phyloP scores from a whole-genome alignment of 1,140 invertebrate species.

The Hermetia illucens region DNA sequence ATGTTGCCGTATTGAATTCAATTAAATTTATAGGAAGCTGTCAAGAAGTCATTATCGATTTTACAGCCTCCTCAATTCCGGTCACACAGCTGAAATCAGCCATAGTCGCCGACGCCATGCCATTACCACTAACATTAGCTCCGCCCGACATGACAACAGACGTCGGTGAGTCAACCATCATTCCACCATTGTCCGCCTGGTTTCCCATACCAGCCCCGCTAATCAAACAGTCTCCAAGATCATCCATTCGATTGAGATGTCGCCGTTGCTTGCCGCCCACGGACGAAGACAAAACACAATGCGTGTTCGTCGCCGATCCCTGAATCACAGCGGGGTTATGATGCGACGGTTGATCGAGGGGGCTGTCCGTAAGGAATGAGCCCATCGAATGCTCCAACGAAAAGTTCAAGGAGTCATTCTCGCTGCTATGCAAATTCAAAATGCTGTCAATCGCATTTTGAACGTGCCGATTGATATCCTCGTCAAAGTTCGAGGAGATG shows the following conservation, averaged over 20 bases:
- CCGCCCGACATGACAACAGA: constrained; percentile 1
- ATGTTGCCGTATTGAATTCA: constrained; percentile 25
- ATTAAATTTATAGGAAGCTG: constrained; percentile 13
- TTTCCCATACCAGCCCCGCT: constrained; percentile 14
- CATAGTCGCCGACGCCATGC: constrained; percentile 6
- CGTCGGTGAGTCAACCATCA: constrained; percentile 10
- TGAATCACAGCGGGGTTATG: not conserved
- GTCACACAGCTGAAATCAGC: constrained; percentile 26
- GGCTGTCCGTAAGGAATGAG: constrained; percentile 25
- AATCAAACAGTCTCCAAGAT: constrained; percentile 28
- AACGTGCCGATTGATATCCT: constrained; percentile 57
- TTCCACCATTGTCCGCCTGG: constrained; percentile 13
- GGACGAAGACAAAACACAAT: constrained; percentile 1
- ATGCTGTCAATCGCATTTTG: constrained; percentile 66
- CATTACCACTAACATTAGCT: constrained; percentile 4
- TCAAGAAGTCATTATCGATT: constrained; percentile 30
- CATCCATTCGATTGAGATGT: constrained; percentile 14
- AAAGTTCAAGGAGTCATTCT: constrained; percentile 13
- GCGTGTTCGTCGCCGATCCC: constrained; percentile 5
- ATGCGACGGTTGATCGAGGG: constrained; percentile 19
- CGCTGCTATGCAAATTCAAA: constrained; percentile 47
- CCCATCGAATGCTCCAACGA: constrained; percentile 27
- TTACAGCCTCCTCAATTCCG: constrained; percentile 25
- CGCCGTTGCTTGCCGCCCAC: not conserved
- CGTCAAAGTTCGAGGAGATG: constrained; percentile 30